Percentiles rank a stretch among this genome's conserved stretches.
These are phyloP conservation scores for Eupelmus urozonus DNA, from an alignment of 2,888 invertebrate species.

Conservation along the genomic window DNA sequence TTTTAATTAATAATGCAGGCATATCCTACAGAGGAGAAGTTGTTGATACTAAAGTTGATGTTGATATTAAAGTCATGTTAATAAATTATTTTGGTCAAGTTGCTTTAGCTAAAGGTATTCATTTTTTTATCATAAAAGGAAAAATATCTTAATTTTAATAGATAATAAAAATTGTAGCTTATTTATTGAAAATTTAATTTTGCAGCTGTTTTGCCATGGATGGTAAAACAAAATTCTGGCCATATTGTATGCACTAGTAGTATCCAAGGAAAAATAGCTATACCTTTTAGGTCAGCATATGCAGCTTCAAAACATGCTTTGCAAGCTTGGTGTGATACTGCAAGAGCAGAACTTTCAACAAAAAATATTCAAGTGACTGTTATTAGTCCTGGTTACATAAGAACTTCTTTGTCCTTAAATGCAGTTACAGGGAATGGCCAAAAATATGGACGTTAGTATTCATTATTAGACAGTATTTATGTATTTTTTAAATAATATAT, in stretches of 20 bases:
- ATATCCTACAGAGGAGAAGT: conserved; percentile 89
- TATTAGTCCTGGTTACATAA: conserved; percentile 94
- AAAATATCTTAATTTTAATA: not conserved
- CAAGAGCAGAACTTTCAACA: conserved; percentile 90
- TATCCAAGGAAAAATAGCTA: conserved; percentile 93
- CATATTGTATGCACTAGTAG: conserved; percentile 94
- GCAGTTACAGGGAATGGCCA: conserved; percentile 91
- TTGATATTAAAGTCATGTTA: conserved; percentile 92
- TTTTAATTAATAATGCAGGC: conserved; percentile 95
- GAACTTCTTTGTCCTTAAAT: conserved; percentile 94
- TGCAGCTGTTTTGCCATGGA: conserved; percentile 88
- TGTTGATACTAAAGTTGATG: conserved; percentile 86
- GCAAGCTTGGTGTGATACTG: conserved; percentile 94
- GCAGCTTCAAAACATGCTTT: conserved; percentile 96
- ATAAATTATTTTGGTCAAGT: conserved; percentile 97
- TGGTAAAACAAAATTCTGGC: conserved; percentile 87
- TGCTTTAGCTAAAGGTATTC: conserved; percentile 91
- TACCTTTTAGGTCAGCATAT: conserved; percentile 93
- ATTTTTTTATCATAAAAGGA: conserved; percentile 18
- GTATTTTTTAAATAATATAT: not conserved
- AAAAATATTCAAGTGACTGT: conserved; percentile 90
- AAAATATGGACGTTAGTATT: conserved; percentile 84
- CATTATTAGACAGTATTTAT: conserved; percentile 10
- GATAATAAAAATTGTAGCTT: not conserved
- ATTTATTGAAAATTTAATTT: conserved; percentile 62